Evolutionary conservation across 2,113 vertebrate genomes (phyloP), one percentile per base, ranked within the genome.

Genomic region (Thunnus maccoyii): DNA sequence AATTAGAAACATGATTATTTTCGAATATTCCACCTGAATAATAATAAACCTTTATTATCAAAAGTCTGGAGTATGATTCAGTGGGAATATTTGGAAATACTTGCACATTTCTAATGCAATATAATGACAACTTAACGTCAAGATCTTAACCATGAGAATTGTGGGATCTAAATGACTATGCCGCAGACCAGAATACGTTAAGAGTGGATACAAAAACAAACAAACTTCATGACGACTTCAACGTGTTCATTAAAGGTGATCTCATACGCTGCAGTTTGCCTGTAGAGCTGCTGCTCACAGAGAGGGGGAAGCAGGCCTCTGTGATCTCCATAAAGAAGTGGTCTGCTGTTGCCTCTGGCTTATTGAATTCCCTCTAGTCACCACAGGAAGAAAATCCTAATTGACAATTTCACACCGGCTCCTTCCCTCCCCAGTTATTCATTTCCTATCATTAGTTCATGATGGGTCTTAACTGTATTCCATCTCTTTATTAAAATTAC

Each of bases 361-460:
- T 75, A 88, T 83, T 86, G 67, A 86, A 88, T 86, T 86, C 84
- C 85, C 86, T 82, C 50, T 41, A 73, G 85, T 78, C 76, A 56
- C 86, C 67, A 60, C 89, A 84, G 84, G 78, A 89, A 84, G 89
- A 89, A 88, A 88, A 91, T 90, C 82, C 83, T 91, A 87, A 91
- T 88, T 91, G 88, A 88, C 90, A 89, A 88, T 87, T 90, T 89
- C 80, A 90, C 87, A 89, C 88, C 41, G 80, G 69, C 82, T 85
- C 80, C 77, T 66, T 81, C 66, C 84, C 72, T 74, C 88, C 83
- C 68, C 58, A 55, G 76, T 85, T 78, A 75, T 89, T 90, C 82
- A 87, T 90, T 89, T 83, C 56, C 85, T 83, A 81, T 89, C 89
- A 91, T 89, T 83, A 86, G 86, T 79, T 76, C 72, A 69, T 80